Conservation (phyloP, 1,140 invertebrate genomes). For the Apis mellifera region Amel_HAv3.1 CM009935.2:13303501-13304000, state of each 20-base stretch:
- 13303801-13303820: too few species aligned
- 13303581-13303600: constrained; percentile 87
- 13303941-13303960: not conserved
- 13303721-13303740: not conserved
- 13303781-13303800: not conserved
- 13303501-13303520: constrained; percentile 86
- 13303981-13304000: not conserved
- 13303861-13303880: constrained; percentile 30
- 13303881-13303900: constrained; percentile 19
- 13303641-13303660: not conserved
- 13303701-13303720: not conserved
- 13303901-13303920: constrained; percentile 19
- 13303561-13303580: constrained; percentile 91
- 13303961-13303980: not conserved
- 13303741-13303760: not conserved
- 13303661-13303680: not conserved
- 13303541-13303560: constrained; percentile 92
- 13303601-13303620: constrained; percentile 91
- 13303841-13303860: not conserved
- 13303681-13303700: constrained; percentile 1
- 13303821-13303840: not conserved
- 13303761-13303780: not conserved
- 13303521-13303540: constrained; percentile 91
- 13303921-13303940: constrained; percentile 1
- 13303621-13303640: constrained; percentile 92